These are phyloP conservation scores for Tympanoctomys barrerae DNA, from an alignment of 2,797 vertebrate species.

Conservation along the genomic window DNA sequence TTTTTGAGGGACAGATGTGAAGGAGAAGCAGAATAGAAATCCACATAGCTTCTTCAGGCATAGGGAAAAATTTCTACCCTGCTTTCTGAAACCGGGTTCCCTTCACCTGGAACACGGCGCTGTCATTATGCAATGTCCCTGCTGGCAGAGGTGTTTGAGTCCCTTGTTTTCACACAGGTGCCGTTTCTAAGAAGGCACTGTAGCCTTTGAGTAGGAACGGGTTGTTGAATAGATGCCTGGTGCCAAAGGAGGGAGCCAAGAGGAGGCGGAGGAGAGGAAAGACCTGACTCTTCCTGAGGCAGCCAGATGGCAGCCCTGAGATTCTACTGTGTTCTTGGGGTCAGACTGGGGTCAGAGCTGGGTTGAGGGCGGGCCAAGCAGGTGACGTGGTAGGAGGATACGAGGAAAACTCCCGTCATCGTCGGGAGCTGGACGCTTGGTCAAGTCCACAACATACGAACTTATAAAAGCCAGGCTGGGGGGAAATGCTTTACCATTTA, in stretches of 20 bases:
- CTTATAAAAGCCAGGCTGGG: background rate
- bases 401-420: background rate
- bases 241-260: constrained; percentile 76
- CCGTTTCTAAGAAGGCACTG: constrained; percentile 69
- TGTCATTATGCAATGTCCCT: constrained; percentile 70
- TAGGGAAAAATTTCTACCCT: background rate
- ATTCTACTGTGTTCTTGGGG: background rate
- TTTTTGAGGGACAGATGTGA: constrained; percentile 19
- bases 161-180: constrained; percentile 65
- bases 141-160: constrained; percentile 55
- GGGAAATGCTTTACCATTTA: background rate
- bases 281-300: constrained; percentile 22
- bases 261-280: constrained; percentile 59
- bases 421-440: background rate
- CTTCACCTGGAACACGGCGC: background rate
- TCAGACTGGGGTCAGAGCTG: background rate
- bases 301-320: constrained; percentile 54
- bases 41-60: background rate
- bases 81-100: constrained; percentile 11
- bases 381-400: background rate
- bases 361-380: background rate
- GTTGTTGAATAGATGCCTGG: constrained; percentile 66
- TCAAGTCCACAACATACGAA: background rate
- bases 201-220: constrained; percentile 61
- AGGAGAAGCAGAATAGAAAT: background rate